Evolutionary conservation across 2,113 vertebrate genomes (phyloP).

Genomic region (Emydura subglobosa): DNA sequence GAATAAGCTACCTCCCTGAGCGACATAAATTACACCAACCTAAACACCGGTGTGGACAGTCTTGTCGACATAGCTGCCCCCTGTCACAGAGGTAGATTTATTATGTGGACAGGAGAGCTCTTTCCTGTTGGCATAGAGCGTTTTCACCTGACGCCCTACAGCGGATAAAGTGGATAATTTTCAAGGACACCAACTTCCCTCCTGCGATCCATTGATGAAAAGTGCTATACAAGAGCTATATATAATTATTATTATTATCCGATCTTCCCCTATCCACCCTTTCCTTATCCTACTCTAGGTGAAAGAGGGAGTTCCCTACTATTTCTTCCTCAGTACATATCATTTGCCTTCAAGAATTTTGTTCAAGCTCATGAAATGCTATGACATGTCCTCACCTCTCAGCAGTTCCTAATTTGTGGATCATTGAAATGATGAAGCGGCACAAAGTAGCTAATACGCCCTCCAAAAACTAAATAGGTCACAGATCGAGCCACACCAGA

Average conservation of each 20-base stretch:
- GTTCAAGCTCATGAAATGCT: not conserved
- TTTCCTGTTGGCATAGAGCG: not conserved
- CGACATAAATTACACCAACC: too few relatives aligned
- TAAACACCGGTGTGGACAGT: too few relatives aligned
- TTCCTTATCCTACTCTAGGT: not conserved
- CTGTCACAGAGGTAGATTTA: too few relatives aligned
- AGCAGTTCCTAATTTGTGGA: not conserved
- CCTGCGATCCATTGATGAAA: too few relatives aligned
- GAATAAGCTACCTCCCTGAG: not conserved
- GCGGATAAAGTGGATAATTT: not conserved
- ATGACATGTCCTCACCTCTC: not conserved
- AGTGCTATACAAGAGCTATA: too few relatives aligned
- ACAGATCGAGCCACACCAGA: slow-evolving; percentile 51
- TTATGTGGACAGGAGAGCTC: not conserved
- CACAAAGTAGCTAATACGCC: not conserved
- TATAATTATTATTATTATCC: not conserved
- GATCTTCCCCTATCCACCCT: not conserved
- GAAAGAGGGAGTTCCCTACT: not conserved
- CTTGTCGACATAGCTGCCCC: too few relatives aligned
- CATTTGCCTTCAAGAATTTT: not conserved
- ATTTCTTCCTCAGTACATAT: not conserved
- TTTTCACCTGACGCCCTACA: not conserved
- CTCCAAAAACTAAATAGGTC: slow-evolving; percentile 64
- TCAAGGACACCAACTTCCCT: accelerated
- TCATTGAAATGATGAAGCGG: not conserved